Percentiles rank a stretch among this genome's conserved stretches.
Evolutionary conservation across 2,113 vertebrate species (phyloP).

Genomic region (Psammodynastes pulverulentus): DNA sequence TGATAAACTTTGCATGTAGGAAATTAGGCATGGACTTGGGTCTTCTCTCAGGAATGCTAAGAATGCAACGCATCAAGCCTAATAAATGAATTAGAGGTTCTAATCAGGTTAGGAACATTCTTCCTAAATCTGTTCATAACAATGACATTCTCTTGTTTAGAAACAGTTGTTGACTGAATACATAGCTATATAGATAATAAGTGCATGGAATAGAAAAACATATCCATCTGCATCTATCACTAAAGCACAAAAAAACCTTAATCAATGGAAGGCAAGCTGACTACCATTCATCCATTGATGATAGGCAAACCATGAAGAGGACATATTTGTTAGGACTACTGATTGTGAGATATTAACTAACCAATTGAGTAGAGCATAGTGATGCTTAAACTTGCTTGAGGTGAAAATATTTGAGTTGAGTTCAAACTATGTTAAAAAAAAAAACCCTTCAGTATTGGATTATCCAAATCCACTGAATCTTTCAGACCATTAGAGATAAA

Average conservation of each 20-base stretch:
- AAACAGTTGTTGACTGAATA: conserved; percentile 9
- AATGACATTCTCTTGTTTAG: conserved; percentile 5
- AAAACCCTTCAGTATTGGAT: neutral
- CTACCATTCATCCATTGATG: conserved; percentile 31
- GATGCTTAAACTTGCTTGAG: conserved; percentile 46
- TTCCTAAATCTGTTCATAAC: neutral
- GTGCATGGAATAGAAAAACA: conserved; percentile 18
- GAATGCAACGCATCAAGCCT: neutral
- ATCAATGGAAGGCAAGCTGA: conserved; percentile 14
- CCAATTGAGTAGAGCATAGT: conserved; percentile 37
- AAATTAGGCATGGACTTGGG: neutral
- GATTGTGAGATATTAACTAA: conserved; percentile 39
- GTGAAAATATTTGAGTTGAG: conserved; percentile 50
- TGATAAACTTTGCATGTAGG: neutral
- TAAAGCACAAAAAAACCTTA: conserved; percentile 12
- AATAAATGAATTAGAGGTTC: neutral
- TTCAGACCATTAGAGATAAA: conserved; percentile 62
- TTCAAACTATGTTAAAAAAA: neutral
- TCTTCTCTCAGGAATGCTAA: neutral
- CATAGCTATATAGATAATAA: neutral
- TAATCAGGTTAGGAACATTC: neutral
- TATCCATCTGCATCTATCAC: neutral
- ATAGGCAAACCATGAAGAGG: neutral
- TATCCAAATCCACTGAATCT: conserved; percentile 42
- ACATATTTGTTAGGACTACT: conserved; percentile 44